Percentiles rank a stretch among this genome's conserved stretches.
Conservation (phyloP, 2,888 invertebrate genomes). For the Agrotis clavis region DNA sequence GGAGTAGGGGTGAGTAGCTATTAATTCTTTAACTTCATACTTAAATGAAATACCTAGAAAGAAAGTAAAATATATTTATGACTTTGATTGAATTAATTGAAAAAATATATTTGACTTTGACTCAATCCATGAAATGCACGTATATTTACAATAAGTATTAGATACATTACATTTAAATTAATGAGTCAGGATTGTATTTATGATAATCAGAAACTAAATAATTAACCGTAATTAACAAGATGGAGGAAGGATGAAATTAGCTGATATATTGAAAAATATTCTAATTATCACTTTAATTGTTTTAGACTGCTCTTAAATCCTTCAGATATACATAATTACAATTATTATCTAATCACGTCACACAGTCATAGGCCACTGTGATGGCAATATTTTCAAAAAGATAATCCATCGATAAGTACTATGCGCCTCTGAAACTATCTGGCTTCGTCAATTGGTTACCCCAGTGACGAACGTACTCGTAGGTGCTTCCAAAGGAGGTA, state of each 20-base stretch:
- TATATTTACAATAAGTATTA: too few species aligned
- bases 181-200: slow-evolving; percentile 21
- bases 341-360: neutral
- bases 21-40: neutral
- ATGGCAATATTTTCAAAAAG: neutral
- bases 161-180: slow-evolving; percentile 17
- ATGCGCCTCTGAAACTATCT: too few species aligned
- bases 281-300: too few species aligned
- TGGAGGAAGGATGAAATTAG: slow-evolving; percentile 17
- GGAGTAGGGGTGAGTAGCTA: too few species aligned
- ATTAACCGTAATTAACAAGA: slow-evolving; percentile 13
- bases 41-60: too few species aligned
- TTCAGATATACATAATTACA: neutral
- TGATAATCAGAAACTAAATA: slow-evolving; percentile 23
- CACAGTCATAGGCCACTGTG: neutral
- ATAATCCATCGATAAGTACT: too few species aligned
- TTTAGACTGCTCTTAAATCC: neutral
- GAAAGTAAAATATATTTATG: too few species aligned
- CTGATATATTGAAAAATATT: neutral
- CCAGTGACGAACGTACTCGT: too few species aligned
- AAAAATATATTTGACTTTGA: too few species aligned
- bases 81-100: too few species aligned
- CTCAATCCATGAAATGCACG: neutral
- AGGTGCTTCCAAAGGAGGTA: too few species aligned
- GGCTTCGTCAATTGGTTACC: too few species aligned